These are phyloP conservation scores for Solea solea DNA, from an alignment of 2,113 vertebrate genomes.

Conservation along the genomic window DNA sequence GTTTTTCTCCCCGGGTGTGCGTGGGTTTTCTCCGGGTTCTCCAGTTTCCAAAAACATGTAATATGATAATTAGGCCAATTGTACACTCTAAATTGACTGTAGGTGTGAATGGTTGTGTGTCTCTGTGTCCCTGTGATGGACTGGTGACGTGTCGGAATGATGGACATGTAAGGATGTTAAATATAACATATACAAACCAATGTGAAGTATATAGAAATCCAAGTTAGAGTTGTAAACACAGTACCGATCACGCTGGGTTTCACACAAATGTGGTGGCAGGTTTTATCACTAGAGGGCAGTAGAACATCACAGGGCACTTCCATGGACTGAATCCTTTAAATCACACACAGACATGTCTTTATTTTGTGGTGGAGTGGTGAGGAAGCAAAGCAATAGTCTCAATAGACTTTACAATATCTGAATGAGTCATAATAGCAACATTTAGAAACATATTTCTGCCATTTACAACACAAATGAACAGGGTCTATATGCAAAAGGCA, in stretches of 20 bases:
- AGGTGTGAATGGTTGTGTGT: too few relatives aligned
- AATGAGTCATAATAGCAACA: not conserved
- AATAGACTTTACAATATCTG: not conserved
- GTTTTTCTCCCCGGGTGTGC: too few relatives aligned
- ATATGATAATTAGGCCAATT: too few relatives aligned
- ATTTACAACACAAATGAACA: slow-evolving; percentile 4
- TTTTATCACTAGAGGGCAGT: slow-evolving; percentile 63
- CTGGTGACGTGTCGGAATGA: too few relatives aligned
- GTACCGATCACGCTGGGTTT: not conserved
- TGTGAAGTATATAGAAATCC: too few relatives aligned
- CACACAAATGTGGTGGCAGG: not conserved
- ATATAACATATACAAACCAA: too few relatives aligned
- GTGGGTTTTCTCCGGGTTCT: too few relatives aligned
- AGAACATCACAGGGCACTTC: slow-evolving; percentile 12
- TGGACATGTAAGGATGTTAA: too few relatives aligned
- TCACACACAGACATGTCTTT: slow-evolving; percentile 4
- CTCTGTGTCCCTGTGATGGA: too few relatives aligned
- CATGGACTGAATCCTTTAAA: not conserved
- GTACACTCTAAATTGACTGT: too few relatives aligned
- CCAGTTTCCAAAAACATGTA: too few relatives aligned
- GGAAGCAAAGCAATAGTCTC: not conserved
- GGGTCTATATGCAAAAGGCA: not conserved
- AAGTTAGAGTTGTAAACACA: not conserved
- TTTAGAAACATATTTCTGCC: not conserved
- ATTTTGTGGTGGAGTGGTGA: not conserved